A percentile compares a stretch with the other conserved stretches of the same genome.
phyloP scores from a whole-genome alignment of 1,140 invertebrate genomes.

The Drosophila nigrodunni region DNA sequence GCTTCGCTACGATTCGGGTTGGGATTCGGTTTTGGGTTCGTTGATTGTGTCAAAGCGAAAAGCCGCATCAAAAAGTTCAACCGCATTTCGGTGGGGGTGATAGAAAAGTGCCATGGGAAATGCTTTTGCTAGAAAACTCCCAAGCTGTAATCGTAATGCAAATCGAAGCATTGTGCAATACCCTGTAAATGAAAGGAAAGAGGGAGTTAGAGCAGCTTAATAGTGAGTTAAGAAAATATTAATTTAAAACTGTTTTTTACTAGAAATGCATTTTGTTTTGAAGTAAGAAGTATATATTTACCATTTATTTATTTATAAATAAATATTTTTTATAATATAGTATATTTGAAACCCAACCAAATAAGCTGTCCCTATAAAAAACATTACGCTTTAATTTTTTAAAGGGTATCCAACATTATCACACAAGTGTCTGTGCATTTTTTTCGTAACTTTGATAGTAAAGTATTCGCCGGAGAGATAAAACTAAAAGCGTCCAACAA shows the following conservation, averaged over 20 bases:
- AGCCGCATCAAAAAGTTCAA: slow-evolving; percentile 62
- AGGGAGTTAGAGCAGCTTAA: no score
- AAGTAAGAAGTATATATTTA: no score
- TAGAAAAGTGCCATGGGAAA: slow-evolving; percentile 24
- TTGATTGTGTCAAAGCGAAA: slow-evolving; percentile 81
- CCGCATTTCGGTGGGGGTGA: slow-evolving; percentile 19
- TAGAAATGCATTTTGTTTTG: no score
- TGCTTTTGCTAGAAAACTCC: slow-evolving; percentile 9
- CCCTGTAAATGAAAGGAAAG: neutral
- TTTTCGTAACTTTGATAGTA: slow-evolving; percentile 22
- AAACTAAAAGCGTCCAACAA: slow-evolving; percentile 78
- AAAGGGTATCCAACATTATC: slow-evolving; percentile 16
- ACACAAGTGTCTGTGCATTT: neutral
- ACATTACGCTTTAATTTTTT: neutral
- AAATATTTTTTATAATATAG: no score
- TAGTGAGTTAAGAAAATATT: no score
- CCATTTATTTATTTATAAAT: no score
- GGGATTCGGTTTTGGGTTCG: slow-evolving; percentile 55
- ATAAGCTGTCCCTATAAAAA: no score
- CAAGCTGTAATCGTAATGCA: slow-evolving; percentile 30
- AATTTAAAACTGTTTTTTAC: no score
- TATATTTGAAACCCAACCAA: no score
- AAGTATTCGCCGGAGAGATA: slow-evolving; percentile 63
- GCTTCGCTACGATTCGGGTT: slow-evolving; percentile 44
- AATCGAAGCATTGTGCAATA: slow-evolving; percentile 3